A percentile compares a stretch with the other conserved stretches of the same genome.
These are phyloP conservation scores for Tupaia tana DNA, from an alignment of 2,113 vertebrate genomes.

Conservation along the genomic window DNA sequence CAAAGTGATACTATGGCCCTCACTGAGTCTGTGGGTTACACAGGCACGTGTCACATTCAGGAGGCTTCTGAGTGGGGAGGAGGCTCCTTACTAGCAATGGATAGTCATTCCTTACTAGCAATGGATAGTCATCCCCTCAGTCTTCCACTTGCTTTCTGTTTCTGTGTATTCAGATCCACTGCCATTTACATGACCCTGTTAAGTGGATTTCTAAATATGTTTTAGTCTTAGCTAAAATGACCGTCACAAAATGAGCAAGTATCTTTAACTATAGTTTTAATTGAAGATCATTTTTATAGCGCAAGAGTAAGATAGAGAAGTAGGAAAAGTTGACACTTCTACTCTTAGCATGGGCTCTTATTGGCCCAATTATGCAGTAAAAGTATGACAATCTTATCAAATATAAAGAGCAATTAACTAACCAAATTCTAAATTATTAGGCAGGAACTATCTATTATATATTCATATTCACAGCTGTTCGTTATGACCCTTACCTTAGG, in stretches of 20 bases:
- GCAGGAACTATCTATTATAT: neutral
- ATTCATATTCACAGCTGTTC: neutral
- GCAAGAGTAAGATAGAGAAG: neutral
- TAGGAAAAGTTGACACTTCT: neutral
- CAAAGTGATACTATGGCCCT: neutral
- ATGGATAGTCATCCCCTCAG: neutral
- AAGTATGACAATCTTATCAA: neutral
- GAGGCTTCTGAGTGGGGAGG: neutral
- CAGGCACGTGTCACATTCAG: fast-evolving
- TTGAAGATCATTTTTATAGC: neutral
- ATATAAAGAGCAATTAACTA: neutral
- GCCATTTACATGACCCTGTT: neutral
- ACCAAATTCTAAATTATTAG: neutral
- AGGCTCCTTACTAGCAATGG: neutral
- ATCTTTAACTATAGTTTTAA: neutral
- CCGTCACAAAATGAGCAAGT: neutral
- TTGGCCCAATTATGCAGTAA: neutral
- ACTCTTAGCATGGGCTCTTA: neutral
- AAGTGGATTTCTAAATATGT: neutral
- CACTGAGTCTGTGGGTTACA: neutral
- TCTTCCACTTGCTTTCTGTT: neutral
- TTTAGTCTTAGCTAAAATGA: conserved; percentile 2
- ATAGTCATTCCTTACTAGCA: neutral
- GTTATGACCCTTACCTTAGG: neutral
- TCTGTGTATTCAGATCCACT: neutral